Base-by-base conservation (phyloP, 2,888 invertebrate species). In the Drosophila kuntzei region DNA sequence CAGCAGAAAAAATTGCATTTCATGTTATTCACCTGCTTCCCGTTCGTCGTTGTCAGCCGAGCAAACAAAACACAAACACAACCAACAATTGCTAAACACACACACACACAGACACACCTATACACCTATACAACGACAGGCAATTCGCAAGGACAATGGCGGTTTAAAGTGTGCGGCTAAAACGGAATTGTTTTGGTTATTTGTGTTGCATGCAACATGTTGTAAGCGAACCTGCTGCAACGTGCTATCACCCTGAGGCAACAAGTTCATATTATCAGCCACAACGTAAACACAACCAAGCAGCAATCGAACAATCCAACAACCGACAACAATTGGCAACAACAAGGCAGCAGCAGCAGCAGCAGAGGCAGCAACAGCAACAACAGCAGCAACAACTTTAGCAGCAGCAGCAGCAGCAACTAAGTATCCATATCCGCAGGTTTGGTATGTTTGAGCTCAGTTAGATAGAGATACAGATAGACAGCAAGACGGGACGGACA, bases 361-460 rank as follows among this genome's bases (percentile, higher is more conserved):
- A 29, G 47, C 22, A 18, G 44, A 22, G 14, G n/a, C 51, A 16
- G 18, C 3, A 22, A 22, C 34, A 27, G 27, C 25, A 9, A 11
- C 44, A 46, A 32, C 7, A 29, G 12, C 58, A 55, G 41, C 16
- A 32, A 3, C 25, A 25, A n/a, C 49, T 7, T 12, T 51, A 39
- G 43, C 68, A 58, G 54, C 54, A 64, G 63, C 60, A 55, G 49
- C 66, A 63, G 68, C 68, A 65, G 53, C 77, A 80, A 84, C 86
- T 83, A 88, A 88, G 88, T 83, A 88, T 83, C 84, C 84, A 89
- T 81, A 89, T 89, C 85, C 87, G 84, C 71, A 77, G 73, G 55
- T 67, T 72, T 72, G 67, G 53, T 47, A 53, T 55, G 65, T 60
- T 62, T 44, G 49, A 73, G 81, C 78, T 72, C 37, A 77, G 78